Evolutionary conservation across 2,797 vertebrate species (phyloP).

Genomic region (Tympanoctomys barrerae): DNA sequence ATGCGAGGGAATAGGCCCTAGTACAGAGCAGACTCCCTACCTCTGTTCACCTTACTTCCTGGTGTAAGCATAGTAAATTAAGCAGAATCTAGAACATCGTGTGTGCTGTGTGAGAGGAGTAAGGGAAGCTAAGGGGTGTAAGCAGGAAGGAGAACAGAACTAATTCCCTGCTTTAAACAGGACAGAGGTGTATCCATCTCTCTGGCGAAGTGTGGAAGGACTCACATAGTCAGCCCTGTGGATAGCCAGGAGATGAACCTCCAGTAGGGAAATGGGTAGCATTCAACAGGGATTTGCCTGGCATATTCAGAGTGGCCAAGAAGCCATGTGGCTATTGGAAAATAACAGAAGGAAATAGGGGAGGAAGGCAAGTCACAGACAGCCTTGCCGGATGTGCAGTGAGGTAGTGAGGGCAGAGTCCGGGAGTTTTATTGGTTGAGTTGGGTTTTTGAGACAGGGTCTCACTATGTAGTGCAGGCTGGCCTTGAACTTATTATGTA

Average conservation of each 20-base stretch:
- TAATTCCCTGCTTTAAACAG: constrained; percentile 14
- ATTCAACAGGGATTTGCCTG: not conserved
- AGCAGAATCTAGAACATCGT: not conserved
- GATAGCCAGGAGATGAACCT: not conserved
- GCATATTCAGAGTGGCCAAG: constrained; percentile 2
- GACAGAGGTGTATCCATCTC: not conserved
- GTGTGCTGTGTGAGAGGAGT: not conserved
- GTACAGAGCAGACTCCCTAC: not conserved
- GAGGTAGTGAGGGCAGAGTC: not conserved
- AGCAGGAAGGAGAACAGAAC: too few species aligned
- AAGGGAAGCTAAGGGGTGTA: not conserved
- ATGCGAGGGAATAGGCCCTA: not conserved
- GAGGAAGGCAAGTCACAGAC: not conserved
- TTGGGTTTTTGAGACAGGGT: not conserved
- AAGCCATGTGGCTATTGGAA: not conserved
- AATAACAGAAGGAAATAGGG: not conserved
- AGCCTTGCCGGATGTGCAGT: not conserved
- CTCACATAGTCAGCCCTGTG: not conserved
- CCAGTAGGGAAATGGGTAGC: not conserved
- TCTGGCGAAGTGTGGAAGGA: not conserved
- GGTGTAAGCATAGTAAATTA: not conserved
- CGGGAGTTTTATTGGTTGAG: not conserved
- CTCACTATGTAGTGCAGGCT: not conserved
- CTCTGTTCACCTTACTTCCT: not conserved
- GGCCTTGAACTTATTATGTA: not conserved